Evolutionary conservation across 2,888 invertebrate genomes (phyloP), one percentile per base, ranked within the genome.

Genomic region (Callyntrura sp.): DNA sequence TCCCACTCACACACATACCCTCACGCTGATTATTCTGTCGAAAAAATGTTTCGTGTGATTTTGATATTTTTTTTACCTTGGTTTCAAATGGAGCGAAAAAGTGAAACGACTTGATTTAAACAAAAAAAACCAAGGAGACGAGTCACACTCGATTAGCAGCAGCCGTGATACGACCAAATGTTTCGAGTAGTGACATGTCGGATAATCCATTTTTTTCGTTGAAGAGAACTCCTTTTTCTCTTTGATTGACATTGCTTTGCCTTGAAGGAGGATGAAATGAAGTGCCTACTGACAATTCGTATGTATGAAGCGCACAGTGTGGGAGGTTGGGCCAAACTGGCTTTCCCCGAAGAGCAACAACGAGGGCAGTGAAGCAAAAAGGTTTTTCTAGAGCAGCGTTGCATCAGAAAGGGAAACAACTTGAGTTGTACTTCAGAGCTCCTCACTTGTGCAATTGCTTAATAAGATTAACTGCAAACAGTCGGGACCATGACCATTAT

Each of bases 141-240:
- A 85, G 85, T 85, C 85, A 76, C 73, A 28, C 57, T 60, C 85
- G 85, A 85, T 85, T 85, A 62, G 62, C 45, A 48, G 73, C 45
- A 73, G 17, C 17, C 70, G 57, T 57, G 85, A 85, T 85, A 57
- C 60, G 85, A 85, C 85, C 85, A 76, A 85, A 85, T 85, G 85
- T 43, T 70, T 35, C 28, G 9, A 57, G 57, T 73, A 85, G 85
- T 85, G 85, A 73, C 60, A 85, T 23, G 68, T 79, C 14, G 70
- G 70, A 70, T 35, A 35, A 35, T 35, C 35, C 35, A 70, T 35
- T 6, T 35, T 70, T 17, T 70, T 35, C n/a, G 14, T n/a, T 68
- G n/a, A n/a, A n/a, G n/a, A n/a, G n/a, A 17, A n/a, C 17, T 55
- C 55, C 17, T n/a, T 43, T 17, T n/a, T 70, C n/a, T 17, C 17